Base-by-base conservation (phyloP, 2,797 vertebrate species). In the Fistularia commersonii region DNA sequence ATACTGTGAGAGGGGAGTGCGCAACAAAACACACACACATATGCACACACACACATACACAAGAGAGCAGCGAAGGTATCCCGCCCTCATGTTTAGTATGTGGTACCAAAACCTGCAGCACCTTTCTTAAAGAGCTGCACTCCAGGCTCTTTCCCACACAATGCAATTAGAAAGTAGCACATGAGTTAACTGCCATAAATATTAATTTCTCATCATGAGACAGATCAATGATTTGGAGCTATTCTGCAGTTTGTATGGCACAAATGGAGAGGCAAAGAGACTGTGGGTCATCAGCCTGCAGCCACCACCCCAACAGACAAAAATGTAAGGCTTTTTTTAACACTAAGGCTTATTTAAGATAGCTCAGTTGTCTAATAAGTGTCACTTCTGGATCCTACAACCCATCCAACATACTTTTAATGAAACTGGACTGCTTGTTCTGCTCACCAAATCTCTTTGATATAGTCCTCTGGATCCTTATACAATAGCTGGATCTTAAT, bases 121-220 rank as follows among this genome's bases (percentile, higher is more conserved):
- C 51, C 50, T 73, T 42, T 55, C 53, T 64, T 43, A 48, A 75
- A 72, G 72, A 66, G 65, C 48, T 69, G 61, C 77, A 81, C 75
- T 77, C 61, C 52, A 69, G 74, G 63, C 59, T 62, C 52, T 34
- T 61, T 66, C 48, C 37, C 65, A 73, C 72, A 73, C 78, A 65
- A 54, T 6, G 69, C 82, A 85, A 86, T 85, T 85, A 85, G 35
- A 76, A 38, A 52, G 70, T 46, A 64, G 57, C 72, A 71, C 79
- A 81, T 77, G 72, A 76, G 67, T 85, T 87, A 83, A 78, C 80
- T 69, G 56, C 56, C 82, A 83, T 82, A 62, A 82, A 87, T 88
- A 87, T 88, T 88, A 80, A 88, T 85, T 55, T 48, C 51, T 59
- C 51, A 64, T 79, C 77, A 73, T 42, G 41, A 68, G 57, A 48